Evolutionary conservation across 2,113 vertebrate genomes (phyloP), one percentile per base, ranked within the genome.

Genomic region (Otolemur garnettii): DNA sequence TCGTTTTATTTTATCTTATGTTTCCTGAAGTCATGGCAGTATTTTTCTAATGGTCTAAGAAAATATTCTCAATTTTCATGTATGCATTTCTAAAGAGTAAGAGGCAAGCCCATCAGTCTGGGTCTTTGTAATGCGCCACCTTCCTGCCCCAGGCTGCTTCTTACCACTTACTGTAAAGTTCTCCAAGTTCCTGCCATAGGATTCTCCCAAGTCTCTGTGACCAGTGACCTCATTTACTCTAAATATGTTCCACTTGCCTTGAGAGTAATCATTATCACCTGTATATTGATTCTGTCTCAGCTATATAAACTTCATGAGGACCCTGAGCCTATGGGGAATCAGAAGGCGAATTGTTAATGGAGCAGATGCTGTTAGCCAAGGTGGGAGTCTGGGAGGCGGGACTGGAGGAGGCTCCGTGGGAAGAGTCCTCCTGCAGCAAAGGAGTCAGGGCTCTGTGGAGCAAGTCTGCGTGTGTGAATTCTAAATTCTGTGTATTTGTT

Each of bases 11-110:
- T 93, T 85, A 74, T 62, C 53, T 69, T 66, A 2, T 42, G 9
- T 74, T 92, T 77, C 77, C 87, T 55, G 82, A 85, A 79, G 90
- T 82, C 24, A 21, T 24, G 13, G 14, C 17, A 96, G 69, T 50
- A 82, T 68, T 11, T 7, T 50, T 79, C 28, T 5, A 74, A 38
- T 53, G 38, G 21, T 78, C 38, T 50, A 77, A 77, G 7, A 66
- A 33, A 57, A 2, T 28, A 18, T 59, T 64, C 26, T 80, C 87
- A 33, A 24, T 10, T 33, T 35, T 42, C 30, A 33, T 24, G 38
- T 26, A 2, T 17, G 93, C n/a, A 17, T 78, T 35, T 91, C 9
- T 92, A 15, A 55, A 71, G 64, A 64, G 13, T 45, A 81, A 33
- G 35, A 50, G 60, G 35, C n/a, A 50, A 53, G 4, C 17, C 13